These are phyloP conservation scores for Zoanthus sansibaricus DNA, from an alignment of 92 coral and sea anemone species.

Conservation along the genomic window DNA sequence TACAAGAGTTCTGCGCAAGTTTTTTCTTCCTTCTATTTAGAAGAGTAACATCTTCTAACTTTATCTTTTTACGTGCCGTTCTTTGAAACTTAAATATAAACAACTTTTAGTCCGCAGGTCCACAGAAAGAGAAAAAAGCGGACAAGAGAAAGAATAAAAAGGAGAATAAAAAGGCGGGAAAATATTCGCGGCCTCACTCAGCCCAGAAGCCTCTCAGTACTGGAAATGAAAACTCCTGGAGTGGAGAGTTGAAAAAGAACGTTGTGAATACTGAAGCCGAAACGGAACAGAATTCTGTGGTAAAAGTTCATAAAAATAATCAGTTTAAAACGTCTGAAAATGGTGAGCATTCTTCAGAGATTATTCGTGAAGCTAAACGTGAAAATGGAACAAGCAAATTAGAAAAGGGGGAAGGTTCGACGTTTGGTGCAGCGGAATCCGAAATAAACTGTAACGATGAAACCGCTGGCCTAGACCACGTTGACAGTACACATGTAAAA, in stretches of 20 bases:
- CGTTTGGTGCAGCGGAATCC: neutral
- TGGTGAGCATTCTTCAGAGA: neutral
- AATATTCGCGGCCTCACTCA: conserved; percentile 58
- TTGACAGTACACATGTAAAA: neutral
- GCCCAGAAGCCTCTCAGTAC: conserved; percentile 72
- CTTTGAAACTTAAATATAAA: neutral
- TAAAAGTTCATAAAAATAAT: neutral
- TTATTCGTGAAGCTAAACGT: neutral
- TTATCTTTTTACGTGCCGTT: neutral
- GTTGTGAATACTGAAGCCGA: neutral
- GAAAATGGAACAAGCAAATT: neutral
- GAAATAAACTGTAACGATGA: neutral
- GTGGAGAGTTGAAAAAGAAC: neutral
- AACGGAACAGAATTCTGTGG: neutral
- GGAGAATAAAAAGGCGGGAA: conserved; percentile 73
- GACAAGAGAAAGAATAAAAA: conserved; percentile 78
- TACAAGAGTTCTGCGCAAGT: too few relatives aligned
- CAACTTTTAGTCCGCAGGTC: conserved; percentile 86
- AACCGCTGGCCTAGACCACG: neutral
- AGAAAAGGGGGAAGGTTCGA: neutral
- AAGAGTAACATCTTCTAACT: neutral
- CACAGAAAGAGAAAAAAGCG: conserved; percentile 90
- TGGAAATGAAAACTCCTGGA: conserved; percentile 39
- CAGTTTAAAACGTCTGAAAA: neutral
- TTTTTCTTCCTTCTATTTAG: too few relatives aligned